These are phyloP conservation scores for Phoxinus phoxinus DNA, from an alignment of 2,113 vertebrate genomes.

Conservation along the genomic window DNA sequence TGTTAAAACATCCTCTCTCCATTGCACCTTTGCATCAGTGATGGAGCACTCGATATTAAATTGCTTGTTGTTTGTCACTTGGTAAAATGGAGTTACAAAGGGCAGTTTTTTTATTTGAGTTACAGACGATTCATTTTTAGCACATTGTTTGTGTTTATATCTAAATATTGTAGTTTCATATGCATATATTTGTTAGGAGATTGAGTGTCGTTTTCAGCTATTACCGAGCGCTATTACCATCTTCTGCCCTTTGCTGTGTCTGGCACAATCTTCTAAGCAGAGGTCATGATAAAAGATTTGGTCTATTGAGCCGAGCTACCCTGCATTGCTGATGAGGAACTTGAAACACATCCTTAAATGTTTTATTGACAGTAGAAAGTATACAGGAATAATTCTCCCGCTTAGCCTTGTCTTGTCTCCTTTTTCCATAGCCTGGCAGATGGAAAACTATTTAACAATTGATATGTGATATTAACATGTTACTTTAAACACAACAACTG, in stretches of 20 bases:
- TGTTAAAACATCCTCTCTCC: constrained; percentile 43
- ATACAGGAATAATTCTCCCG: background rate
- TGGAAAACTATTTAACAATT: background rate
- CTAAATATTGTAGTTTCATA: background rate
- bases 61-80: constrained; percentile 15
- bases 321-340: background rate
- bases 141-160: background rate
- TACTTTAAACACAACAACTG: constrained; percentile 13
- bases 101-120: background rate
- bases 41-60: constrained; percentile 6
- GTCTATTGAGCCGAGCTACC: background rate
- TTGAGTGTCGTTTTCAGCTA: background rate
- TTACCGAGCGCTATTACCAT: background rate
- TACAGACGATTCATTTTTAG: background rate
- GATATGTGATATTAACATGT: background rate
- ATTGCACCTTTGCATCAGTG: constrained; percentile 9
- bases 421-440: background rate
- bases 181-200: background rate
- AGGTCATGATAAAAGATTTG: constrained; percentile 29
- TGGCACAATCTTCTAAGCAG: background rate
- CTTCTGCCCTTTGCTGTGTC: background rate
- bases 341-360: background rate
- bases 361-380: constrained; percentile 20
- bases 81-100: background rate
- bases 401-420: background rate